These are phyloP conservation scores for Lamprologus sp. DNA, from an alignment of 2,113 vertebrate genomes.

Conservation along the genomic window DNA sequence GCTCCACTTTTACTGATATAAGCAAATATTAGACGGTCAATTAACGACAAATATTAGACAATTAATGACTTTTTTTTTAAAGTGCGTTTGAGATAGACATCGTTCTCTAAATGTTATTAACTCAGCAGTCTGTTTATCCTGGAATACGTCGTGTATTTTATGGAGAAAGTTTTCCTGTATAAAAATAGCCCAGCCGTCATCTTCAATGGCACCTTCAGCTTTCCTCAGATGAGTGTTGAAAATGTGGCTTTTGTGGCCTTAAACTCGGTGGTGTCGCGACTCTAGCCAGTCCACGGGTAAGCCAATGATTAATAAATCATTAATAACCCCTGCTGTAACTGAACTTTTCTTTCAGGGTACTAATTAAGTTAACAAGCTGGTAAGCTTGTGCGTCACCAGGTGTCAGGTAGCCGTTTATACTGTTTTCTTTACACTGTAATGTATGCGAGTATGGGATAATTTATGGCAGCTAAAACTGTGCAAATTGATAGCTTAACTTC, in stretches of 20 bases:
- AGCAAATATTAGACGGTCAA: not conserved
- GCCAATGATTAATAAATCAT: fast-evolving
- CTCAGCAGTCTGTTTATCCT: not conserved
- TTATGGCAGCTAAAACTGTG: not conserved
- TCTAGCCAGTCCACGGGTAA: not conserved
- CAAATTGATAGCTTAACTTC: fast-evolving
- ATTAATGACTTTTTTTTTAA: fast-evolving
- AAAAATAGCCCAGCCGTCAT: fast-evolving
- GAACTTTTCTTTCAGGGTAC: not conserved
- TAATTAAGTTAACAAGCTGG: not conserved
- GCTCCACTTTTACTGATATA: not conserved
- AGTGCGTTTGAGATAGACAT: fast-evolving
- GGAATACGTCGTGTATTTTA: not conserved
- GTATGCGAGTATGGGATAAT: fast-evolving
- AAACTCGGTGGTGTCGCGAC: not conserved
- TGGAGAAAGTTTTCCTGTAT: not conserved
- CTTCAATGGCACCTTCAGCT: fast-evolving
- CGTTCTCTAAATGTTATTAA: fast-evolving
- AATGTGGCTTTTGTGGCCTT: not conserved
- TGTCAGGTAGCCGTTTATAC: not conserved
- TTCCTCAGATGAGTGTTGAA: not conserved
- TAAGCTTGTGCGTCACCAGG: not conserved
- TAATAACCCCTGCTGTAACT: not conserved
- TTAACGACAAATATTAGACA: not conserved
- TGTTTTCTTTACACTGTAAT: not conserved